These are phyloP conservation scores for Gallinago nigripennis DNA, from an alignment of 2,797 vertebrate species.

Conservation along the genomic window DNA sequence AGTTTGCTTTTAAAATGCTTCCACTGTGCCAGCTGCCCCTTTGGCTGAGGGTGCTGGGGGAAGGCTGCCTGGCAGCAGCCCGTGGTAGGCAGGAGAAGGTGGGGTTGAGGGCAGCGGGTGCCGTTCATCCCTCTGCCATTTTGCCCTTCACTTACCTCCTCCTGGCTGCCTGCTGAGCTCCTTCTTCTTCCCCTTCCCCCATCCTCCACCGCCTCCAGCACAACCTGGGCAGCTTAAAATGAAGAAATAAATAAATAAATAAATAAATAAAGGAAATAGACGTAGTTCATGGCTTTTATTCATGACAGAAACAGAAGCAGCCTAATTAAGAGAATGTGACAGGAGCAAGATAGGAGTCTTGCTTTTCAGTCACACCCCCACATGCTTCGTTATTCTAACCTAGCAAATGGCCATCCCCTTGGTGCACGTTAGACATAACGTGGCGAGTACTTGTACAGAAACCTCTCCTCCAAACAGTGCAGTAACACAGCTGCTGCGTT, in stretches of 20 bases:
- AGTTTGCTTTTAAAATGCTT: neutral
- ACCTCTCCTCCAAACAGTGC: neutral
- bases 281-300: neutral
- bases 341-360: neutral
- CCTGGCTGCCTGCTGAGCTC: neutral
- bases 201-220: neutral
- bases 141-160: neutral
- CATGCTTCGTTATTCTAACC: accelerated
- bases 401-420: neutral
- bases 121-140: neutral
- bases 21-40: neutral
- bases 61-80: neutral
- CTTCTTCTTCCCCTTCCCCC: neutral
- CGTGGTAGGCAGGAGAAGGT: neutral
- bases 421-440: accelerated
- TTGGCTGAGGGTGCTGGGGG: neutral
- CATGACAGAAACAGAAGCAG: neutral
- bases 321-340: neutral
- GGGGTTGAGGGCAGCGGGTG: neutral
- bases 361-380: neutral
- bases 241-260: neutral
- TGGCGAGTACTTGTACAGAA: neutral
- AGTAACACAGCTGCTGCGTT: neutral
- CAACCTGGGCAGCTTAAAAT: neutral
- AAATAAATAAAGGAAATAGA: neutral